Conservation (phyloP, 2,113 vertebrate species). For the Dipodomys ordii region DNA sequence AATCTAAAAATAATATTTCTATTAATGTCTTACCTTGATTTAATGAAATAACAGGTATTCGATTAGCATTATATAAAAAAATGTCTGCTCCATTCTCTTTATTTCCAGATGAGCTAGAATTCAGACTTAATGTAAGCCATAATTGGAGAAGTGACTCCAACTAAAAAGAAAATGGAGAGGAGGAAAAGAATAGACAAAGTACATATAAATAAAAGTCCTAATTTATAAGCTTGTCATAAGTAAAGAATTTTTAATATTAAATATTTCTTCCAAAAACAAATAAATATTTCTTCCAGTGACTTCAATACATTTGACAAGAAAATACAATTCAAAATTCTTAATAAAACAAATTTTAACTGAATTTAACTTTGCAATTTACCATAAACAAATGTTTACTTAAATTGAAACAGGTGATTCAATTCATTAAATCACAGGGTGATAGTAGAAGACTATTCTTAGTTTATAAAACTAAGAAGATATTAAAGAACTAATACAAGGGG, state of each 20-base stretch:
- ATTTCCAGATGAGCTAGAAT: slow-evolving; percentile 92
- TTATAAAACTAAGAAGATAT: too few relatives aligned
- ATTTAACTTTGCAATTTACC: slow-evolving; percentile 39
- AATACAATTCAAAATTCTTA: slow-evolving; percentile 13
- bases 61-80: slow-evolving; percentile 97
- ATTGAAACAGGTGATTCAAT: slow-evolving; percentile 3
- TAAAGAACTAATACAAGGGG: too few relatives aligned
- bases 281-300: background rate
- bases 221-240: background rate
- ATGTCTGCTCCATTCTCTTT: slow-evolving; percentile 96
- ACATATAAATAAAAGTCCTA: background rate
- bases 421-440: background rate
- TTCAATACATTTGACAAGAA: slow-evolving; percentile 4
- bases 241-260: background rate
- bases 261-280: background rate
- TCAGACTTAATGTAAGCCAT: slow-evolving; percentile 98
- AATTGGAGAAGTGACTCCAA: slow-evolving; percentile 97
- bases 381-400: background rate
- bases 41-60: slow-evolving; percentile 96
- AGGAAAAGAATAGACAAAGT: background rate
- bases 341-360: slow-evolving; percentile 44
- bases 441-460: too few relatives aligned
- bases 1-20: too few relatives aligned
- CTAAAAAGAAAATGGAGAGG: slow-evolving; percentile 82
- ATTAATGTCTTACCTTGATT: slow-evolving; percentile 93